phyloP scores from a whole-genome alignment of 1,140 invertebrate genomes.

The Anadara kagoshimensis region DNA sequence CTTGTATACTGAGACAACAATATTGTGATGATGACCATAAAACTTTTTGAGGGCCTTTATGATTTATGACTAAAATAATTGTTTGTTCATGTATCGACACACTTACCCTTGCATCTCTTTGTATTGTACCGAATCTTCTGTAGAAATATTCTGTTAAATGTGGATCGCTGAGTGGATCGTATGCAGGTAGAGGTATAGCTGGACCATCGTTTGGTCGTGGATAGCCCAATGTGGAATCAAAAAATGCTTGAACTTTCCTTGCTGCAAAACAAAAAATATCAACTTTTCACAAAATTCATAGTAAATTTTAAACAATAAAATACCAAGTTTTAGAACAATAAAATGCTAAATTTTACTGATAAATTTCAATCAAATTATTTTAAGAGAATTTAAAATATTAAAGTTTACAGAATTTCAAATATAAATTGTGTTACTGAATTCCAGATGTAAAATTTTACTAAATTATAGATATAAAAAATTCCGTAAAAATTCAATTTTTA shows the following conservation, averaged over 20 bases:
- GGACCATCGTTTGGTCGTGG: conserved; percentile 10
- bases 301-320: background rate
- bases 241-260: conserved; percentile 29
- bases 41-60: too few species aligned
- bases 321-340: background rate
- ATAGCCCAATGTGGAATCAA: conserved; percentile 14
- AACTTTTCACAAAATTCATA: background rate
- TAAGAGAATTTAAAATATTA: too few species aligned
- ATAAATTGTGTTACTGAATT: too few species aligned
- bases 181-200: conserved; percentile 57
- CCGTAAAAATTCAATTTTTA: too few species aligned
- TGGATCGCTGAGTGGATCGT: conserved; percentile 70
- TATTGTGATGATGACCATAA: too few species aligned
- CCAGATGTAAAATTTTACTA: too few species aligned
- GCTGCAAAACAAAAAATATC: conserved; percentile 31
- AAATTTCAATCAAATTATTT: too few species aligned
- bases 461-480: too few species aligned
- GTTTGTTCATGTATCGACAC: too few species aligned
- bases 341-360: background rate
- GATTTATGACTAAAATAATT: too few species aligned
- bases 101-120: conserved; percentile 38
- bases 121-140: conserved; percentile 65
- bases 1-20: too few species aligned
- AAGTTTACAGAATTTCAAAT: too few species aligned
- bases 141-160: conserved; percentile 72